These are phyloP conservation scores for Camelus bactrianus DNA, from an alignment of 2,113 vertebrate genomes.

Conservation along the genomic window DNA sequence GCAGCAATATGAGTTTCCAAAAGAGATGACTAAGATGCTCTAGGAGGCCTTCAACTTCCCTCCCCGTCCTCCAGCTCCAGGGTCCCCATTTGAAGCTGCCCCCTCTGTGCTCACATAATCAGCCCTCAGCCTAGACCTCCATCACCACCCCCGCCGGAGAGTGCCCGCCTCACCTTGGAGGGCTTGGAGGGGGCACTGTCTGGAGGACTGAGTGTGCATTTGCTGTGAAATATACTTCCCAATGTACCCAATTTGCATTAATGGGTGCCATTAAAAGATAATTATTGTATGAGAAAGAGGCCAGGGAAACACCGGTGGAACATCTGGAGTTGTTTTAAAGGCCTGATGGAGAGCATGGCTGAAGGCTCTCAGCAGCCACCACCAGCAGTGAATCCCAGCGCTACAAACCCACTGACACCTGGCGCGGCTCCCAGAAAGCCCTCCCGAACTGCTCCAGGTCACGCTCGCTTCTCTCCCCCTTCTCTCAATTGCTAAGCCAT, in stretches of 20 bases:
- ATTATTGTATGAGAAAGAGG: constrained; percentile 89
- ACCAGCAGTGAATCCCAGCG: fast-evolving
- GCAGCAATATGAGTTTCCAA: neutral
- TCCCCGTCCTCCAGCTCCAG: neutral
- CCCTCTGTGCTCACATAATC: neutral
- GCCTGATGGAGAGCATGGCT: constrained; percentile 82
- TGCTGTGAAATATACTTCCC: constrained; percentile 88
- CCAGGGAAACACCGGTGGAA: constrained; percentile 82
- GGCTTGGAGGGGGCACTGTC: constrained; percentile 60
- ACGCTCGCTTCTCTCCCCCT: fast-evolving
- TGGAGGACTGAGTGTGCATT: neutral
- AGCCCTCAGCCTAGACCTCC: neutral
- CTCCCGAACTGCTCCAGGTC: neutral
- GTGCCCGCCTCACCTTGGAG: neutral
- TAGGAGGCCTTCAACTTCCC: neutral
- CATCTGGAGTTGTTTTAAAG: constrained; percentile 86
- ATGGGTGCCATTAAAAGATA: constrained; percentile 96
- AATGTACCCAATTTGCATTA: constrained; percentile 94
- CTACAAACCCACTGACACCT: neutral
- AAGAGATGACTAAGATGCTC: neutral
- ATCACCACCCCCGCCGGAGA: neutral
- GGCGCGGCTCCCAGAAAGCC: neutral
- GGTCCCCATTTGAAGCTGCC: neutral
- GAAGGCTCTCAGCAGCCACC: constrained; percentile 80
- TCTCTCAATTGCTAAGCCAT: neutral